phyloP scores from a whole-genome alignment of 2,797 vertebrate species.

The Enteromius afrohamiltoni region DNA sequence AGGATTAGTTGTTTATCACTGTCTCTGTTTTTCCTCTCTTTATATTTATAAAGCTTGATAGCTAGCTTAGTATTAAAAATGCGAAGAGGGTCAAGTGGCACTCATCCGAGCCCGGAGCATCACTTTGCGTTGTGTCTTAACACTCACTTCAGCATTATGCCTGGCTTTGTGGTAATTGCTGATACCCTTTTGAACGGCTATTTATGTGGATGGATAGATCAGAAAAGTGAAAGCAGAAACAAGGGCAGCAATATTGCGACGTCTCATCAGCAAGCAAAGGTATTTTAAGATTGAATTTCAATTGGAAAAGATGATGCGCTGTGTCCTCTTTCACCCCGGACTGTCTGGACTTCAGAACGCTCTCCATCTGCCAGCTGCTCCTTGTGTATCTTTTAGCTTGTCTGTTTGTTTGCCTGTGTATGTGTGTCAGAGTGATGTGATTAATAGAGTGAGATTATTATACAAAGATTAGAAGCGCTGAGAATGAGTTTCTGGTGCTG shows the following conservation, averaged over 20 bases:
- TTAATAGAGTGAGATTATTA: constrained; percentile 37
- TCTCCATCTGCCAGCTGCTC: constrained; percentile 48
- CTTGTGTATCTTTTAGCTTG: constrained; percentile 3
- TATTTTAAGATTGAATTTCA: constrained; percentile 48
- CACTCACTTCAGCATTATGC: background rate
- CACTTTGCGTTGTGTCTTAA: constrained; percentile 6
- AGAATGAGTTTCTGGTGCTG: constrained; percentile 9
- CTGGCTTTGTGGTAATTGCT: constrained; percentile 22
- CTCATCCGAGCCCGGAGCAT: background rate
- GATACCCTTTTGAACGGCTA: background rate
- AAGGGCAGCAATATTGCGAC: background rate
- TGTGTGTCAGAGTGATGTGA: constrained; percentile 24
- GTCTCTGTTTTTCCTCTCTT: background rate
- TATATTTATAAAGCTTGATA: constrained; percentile 28
- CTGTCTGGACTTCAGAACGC: constrained; percentile 37
- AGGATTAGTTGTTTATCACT: background rate
- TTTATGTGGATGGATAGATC: constrained; percentile 20
- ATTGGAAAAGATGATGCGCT: constrained; percentile 45
- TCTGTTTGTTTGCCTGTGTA: constrained; percentile 9
- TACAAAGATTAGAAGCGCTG: constrained; percentile 13
- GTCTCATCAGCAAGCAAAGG: constrained; percentile 7
- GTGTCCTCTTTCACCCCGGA: constrained; percentile 30
- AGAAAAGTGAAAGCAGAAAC: constrained; percentile 7
- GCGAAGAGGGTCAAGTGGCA: constrained; percentile 21
- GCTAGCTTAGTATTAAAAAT: constrained; percentile 4